Evolutionary conservation across 2,797 vertebrate species (phyloP).

Genomic region (Masticophis lateralis): DNA sequence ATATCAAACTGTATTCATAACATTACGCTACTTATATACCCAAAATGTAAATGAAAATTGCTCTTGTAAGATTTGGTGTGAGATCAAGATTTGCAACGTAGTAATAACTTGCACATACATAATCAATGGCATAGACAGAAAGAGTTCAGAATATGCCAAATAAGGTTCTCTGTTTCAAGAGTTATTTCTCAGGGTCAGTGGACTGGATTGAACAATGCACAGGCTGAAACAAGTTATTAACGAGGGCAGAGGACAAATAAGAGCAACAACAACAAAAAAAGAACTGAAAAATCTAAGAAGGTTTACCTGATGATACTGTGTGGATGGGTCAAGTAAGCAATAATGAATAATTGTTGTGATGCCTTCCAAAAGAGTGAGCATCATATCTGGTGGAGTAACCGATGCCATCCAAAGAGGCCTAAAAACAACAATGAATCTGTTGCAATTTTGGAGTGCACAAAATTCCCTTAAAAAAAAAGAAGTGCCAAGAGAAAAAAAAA

Average conservation of each 20-base stretch:
- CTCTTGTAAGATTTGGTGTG: not conserved
- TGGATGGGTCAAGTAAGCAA: constrained; percentile 92
- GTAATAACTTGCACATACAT: not conserved
- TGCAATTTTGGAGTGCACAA: not conserved
- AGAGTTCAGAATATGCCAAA: not conserved
- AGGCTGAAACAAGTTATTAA: not conserved
- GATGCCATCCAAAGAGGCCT: constrained; percentile 96
- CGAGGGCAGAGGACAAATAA: not conserved
- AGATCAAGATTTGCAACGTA: not conserved
- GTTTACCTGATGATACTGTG: constrained; percentile 96
- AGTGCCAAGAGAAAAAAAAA: not conserved
- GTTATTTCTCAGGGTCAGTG: not conserved
- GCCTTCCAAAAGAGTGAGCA: constrained; percentile 93
- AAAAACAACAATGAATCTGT: constrained; percentile 32
- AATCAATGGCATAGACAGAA: not conserved
- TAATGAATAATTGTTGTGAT: constrained; percentile 97
- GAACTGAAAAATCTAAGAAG: not conserved
- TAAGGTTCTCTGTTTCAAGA: not conserved
- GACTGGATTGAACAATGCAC: not conserved
- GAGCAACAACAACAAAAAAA: not conserved
- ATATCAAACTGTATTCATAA: not conserved
- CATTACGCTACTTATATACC: not conserved
- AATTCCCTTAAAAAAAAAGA: constrained; percentile 4
- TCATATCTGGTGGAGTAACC: constrained; percentile 92
- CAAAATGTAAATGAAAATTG: not conserved